Evolutionary conservation across 2,797 vertebrate species (phyloP), one percentile per base, ranked within the genome.

Genomic region (Microctenopoma steveboyesi): DNA sequence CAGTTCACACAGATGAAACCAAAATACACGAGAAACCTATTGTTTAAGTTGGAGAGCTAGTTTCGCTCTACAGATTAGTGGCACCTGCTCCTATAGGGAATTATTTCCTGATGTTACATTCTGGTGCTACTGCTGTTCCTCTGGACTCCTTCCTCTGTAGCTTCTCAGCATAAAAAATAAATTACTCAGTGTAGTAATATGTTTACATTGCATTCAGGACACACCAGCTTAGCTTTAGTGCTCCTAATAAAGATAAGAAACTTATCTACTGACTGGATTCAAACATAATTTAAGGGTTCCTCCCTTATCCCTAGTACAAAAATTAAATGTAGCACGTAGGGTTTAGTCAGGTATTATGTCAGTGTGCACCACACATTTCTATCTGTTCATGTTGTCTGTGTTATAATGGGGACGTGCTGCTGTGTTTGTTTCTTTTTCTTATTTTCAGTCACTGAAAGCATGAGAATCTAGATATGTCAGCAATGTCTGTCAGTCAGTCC

Each of bases 251-350:
- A 37, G 15, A 50, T 43, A 5, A 8, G 47, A 42, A 18, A 28
- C 2, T 0, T 1, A 54, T 37, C 22, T 70, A n/a, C 5, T 14
- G 3, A 27, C 14, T 30, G 1, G 5, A 55, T 16, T 52, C 22
- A 7, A 51, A 22, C 3, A 13, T 4, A 4, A 43, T 62, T 39
- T 42, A 39, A 49, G 43, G 13, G 15, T 30, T 58, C 49, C n/a
- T 47, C 16, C 45, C 16, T 30, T 49, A 35, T 45, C 42, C 16
- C 14, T 6, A 45, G 15, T 14, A 6, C 42, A 68, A 35, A 22
- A 16, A 51, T 49, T 46, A 18, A 39, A 53, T 63, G 55, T 25
- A 46, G 14, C 64, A 65, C 59, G 45, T 50, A 59, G 51, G 6
- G 6, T 28, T 40, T 64, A 40, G 37, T 57, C 46, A 25, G 18